Base-by-base conservation (phyloP, 2,113 vertebrate species). In the Istiophorus platypterus region DNA sequence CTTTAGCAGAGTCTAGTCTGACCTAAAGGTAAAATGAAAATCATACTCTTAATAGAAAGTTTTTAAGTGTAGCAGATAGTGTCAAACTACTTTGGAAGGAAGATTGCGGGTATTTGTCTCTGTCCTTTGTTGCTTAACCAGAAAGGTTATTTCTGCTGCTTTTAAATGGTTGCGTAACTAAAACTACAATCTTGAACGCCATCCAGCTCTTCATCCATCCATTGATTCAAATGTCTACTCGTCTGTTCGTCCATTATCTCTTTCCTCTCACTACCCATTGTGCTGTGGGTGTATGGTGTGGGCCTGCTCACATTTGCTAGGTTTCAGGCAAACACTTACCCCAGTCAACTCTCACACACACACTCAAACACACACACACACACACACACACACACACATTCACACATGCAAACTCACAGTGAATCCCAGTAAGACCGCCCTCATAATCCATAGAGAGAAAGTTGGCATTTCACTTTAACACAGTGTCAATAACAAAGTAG, bases 231-330 rank as follows among this genome's bases (percentile, higher is more conserved):
- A 78, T 14, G 22, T 72, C 67, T 64, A 63, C 79, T 89, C 79
- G 62, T 79, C 65, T 72, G 78, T 42, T 81, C 10, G 1, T 85
- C 81, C 84, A 88, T 89, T 90, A 85, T 81, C 85, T 20, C 39
- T 74, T 62, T 74, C 49, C 75, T 82, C 76, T 66, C 41, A 0
- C 93, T 87, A 9, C 56, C 72, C 78, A 58, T 45, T 56, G 74
- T 77, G 75, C 20, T 24, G 92, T 90, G 89, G 85, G 88, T 42
- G 88, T 74, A 29, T 7, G 18, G 81, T 18, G 86, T 89, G 73
- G 85, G 85, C 76, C 31, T 47, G 61, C 83, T 69, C 80, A 82
- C 87, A 78, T 64, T 54, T 54, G 76, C 71, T 57, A 1, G 52
- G 39, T 73, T 51, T 78, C 64, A 77, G 78, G 69, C 81, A 86